phyloP scores from a whole-genome alignment of 2,888 invertebrate species.

The Megaustenia siamemsis region DNA sequence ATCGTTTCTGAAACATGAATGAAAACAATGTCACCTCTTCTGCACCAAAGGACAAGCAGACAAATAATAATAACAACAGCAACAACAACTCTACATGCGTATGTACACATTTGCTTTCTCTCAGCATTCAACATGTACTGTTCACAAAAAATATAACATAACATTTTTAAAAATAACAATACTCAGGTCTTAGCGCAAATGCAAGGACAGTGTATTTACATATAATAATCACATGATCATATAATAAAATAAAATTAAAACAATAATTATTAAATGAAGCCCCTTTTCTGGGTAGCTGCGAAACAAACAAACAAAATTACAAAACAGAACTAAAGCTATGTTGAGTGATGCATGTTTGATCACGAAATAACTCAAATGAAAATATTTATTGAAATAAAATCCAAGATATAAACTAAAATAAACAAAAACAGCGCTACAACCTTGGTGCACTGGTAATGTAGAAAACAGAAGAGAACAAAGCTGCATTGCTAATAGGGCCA shows the following conservation, averaged over 20 bases:
- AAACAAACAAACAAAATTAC: background rate
- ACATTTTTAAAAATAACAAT: background rate
- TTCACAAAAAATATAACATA: too few relatives aligned
- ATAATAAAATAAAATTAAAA: background rate
- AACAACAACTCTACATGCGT: too few relatives aligned
- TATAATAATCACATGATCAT: conserved; percentile 17
- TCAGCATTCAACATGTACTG: too few relatives aligned
- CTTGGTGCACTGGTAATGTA: background rate
- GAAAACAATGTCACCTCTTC: too few relatives aligned
- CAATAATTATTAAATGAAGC: background rate
- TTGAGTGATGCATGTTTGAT: background rate
- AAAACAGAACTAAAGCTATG: conserved; percentile 12
- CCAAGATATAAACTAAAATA: too few relatives aligned
- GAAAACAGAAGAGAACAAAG: background rate
- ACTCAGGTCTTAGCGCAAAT: background rate
- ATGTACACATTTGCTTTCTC: too few relatives aligned
- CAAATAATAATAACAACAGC: too few relatives aligned
- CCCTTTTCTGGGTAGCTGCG: background rate
- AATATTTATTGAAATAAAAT: too few relatives aligned
- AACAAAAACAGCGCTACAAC: background rate
- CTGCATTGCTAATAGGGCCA: too few relatives aligned
- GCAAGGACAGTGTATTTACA: conserved; percentile 35
- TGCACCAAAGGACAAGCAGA: too few relatives aligned
- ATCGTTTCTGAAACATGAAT: too few relatives aligned
- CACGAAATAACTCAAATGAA: background rate